phyloP scores from a whole-genome alignment of 2,888 invertebrate species.

The Lydus trimaculatus region DNA sequence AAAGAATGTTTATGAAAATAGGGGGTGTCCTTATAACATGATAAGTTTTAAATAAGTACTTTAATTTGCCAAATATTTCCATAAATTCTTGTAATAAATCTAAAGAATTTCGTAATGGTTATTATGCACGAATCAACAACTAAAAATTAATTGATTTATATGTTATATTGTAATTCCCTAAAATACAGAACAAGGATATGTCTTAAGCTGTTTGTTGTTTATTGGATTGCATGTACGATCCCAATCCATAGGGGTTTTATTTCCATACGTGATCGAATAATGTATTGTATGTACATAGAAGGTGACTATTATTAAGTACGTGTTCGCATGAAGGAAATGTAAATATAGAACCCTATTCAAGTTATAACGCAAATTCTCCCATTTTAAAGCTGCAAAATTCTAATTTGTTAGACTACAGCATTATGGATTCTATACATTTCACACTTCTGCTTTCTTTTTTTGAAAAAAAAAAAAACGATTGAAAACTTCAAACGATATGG shows the following conservation, averaged over 20 bases:
- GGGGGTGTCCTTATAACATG: too few relatives aligned
- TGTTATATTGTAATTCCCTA: background rate
- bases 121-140: too few relatives aligned
- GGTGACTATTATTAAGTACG: constrained; percentile 2
- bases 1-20: constrained; percentile 10
- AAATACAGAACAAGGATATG: background rate
- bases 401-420: background rate
- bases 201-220: background rate
- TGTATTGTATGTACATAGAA: background rate
- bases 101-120: too few relatives aligned
- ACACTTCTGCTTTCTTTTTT: too few relatives aligned
- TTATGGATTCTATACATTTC: background rate
- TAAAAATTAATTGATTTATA: background rate
- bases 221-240: background rate
- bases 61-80: background rate
- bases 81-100: constrained; percentile 1
- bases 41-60: background rate
- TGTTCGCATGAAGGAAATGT: background rate
- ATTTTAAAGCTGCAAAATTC: background rate
- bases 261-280: constrained; percentile 7
- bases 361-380: background rate
- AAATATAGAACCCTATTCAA: background rate
- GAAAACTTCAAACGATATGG: background rate
- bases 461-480: too few relatives aligned
- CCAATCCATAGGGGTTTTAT: background rate